Base-by-base conservation (phyloP, 2,888 invertebrate species). In the Yponomeuta evonymella region DNA sequence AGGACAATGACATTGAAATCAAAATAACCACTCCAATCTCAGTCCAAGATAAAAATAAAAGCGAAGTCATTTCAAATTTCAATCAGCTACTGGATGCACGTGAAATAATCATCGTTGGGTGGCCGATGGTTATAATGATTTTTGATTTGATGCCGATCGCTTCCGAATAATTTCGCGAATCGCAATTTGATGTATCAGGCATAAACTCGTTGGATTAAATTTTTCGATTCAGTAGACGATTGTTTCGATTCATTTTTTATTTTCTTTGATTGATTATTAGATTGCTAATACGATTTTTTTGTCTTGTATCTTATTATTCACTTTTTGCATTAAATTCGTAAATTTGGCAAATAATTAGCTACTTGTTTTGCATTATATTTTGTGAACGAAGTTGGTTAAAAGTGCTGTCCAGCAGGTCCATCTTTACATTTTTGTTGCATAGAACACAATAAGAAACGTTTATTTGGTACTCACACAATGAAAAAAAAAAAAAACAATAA, bases 141-240 rank as follows among this genome's bases (percentile, higher is more conserved):
- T 51, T 68, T 29, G 51, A 29, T 65, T 65, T 11, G 33, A 65
- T 65, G 30, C 29, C 29, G 68, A 68, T 51, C 23, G 68, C 68
- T 68, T 68, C 68, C 51, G 68, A 68, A 68, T 68, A 48, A 68
- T 68, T 68, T 51, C 30, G 68, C 68, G 48, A 68, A 68, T 68
- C 30, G 68, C 68, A 51, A 68, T 68, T 58, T 58, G 51, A 58
- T 58, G 65, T 65, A 29, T 30, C 65, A 29, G 70, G 69, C 70
- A 72, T 63, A 69, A n/a, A 43, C 69, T 69, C 71, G 73, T 72
- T 73, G 70, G 73, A 30, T 71, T 2, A 29, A 63, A n/a, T 29
- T 58, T 58, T 58, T 58, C 51, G 51, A 58, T 58, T 58, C 1
- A 43, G 43, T 0, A 58, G 51, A 15, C 15, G 15, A 64, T 30